Conservation (phyloP, 2,888 invertebrate genomes). For the Synanthedon myopaeformis region DNA sequence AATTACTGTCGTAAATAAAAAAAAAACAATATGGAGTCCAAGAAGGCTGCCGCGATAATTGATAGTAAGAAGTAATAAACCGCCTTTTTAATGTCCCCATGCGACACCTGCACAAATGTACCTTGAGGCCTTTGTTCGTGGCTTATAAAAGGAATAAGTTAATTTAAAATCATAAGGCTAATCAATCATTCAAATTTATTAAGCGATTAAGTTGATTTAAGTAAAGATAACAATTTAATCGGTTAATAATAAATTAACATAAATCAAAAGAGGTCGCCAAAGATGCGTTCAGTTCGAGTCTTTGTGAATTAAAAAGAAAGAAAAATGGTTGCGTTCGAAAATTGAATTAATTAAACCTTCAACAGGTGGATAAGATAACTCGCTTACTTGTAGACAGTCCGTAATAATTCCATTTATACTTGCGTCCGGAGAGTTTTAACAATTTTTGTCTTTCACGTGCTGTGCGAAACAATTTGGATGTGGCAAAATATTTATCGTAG, state of each 20-base stretch:
- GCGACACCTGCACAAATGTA: slow-evolving; percentile 43
- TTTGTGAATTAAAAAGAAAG: slow-evolving; percentile 11
- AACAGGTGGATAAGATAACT: slow-evolving; percentile 59
- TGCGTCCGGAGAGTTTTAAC: slow-evolving; percentile 48
- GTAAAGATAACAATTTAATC: neutral
- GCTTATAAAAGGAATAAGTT: neutral
- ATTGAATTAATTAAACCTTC: slow-evolving; percentile 61
- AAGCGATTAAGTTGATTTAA: neutral
- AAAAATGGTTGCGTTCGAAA: slow-evolving; percentile 26
- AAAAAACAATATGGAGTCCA: slow-evolving; percentile 45
- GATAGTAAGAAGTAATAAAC: slow-evolving; percentile 39
- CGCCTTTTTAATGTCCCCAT: slow-evolving; percentile 36
- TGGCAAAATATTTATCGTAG: no score
- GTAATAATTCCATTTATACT: slow-evolving; percentile 50
- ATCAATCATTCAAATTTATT: neutral
- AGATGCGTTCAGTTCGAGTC: neutral
- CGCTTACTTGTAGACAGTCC: slow-evolving; percentile 35
- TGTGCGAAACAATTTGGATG: neutral
- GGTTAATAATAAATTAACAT: neutral
- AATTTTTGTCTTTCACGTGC: slow-evolving; percentile 16
- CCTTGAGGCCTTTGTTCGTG: slow-evolving; percentile 4
- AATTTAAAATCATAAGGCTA: neutral
- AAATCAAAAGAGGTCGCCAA: neutral
- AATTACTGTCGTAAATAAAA: slow-evolving; percentile 55
- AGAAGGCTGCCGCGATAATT: slow-evolving; percentile 38